Conservation (phyloP, 2,888 invertebrate genomes). For the Ormyrus labotus region DNA sequence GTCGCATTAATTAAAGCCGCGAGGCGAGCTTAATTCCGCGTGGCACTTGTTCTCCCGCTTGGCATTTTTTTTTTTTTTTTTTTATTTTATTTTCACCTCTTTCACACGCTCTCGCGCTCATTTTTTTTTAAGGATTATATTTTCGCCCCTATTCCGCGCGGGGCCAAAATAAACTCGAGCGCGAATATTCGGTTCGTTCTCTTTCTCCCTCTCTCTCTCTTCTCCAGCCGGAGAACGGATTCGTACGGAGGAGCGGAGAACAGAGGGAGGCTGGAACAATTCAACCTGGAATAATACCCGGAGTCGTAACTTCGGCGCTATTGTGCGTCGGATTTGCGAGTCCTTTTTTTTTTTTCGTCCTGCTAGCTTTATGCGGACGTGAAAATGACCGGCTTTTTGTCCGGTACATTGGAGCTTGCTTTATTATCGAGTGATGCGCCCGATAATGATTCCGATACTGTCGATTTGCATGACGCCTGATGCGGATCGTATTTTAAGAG, state of each 20-base stretch:
- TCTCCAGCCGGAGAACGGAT: background rate
- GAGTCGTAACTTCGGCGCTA: slow-evolving; percentile 35
- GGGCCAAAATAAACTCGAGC: slow-evolving; percentile 18
- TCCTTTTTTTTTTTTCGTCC: slow-evolving; percentile 1
- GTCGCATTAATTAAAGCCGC: slow-evolving; percentile 72
- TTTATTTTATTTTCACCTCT: background rate
- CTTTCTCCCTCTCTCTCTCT: too few species aligned
- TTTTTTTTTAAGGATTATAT: slow-evolving; percentile 44
- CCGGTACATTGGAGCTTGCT: slow-evolving; percentile 2
- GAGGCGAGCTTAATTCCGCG: slow-evolving; percentile 51
- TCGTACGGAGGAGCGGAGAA: background rate
- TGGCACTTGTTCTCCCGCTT: slow-evolving; percentile 29
- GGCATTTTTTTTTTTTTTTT: slow-evolving; percentile 14
- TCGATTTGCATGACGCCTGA: slow-evolving; percentile 16
- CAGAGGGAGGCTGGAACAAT: slow-evolving; percentile 20
- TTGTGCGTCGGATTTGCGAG: slow-evolving; percentile 22
- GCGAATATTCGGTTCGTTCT: background rate
- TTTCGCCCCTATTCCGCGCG: background rate
- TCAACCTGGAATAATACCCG: slow-evolving; percentile 29
- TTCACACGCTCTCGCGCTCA: background rate
- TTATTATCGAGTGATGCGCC: slow-evolving; percentile 10
- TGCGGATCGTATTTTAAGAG: background rate
- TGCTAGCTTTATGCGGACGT: slow-evolving; percentile 35
- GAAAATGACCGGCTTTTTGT: slow-evolving; percentile 37
- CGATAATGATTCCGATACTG: slow-evolving; percentile 29